Base-by-base conservation (phyloP, 2,888 invertebrate genomes). In the Carterocephalus palaemon region DNA sequence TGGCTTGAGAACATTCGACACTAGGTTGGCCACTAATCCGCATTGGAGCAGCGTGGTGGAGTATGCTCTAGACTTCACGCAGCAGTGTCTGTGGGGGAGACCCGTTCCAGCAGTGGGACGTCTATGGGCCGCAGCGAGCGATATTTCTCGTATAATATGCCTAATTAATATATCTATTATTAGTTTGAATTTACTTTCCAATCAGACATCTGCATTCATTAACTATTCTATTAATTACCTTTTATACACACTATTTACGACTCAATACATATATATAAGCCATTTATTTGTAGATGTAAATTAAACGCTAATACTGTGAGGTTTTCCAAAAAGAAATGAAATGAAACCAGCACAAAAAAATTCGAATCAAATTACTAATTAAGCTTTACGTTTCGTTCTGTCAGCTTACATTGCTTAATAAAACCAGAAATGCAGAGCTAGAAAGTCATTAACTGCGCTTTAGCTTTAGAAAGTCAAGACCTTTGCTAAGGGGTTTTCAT, bases 301-400 rank as follows among this genome's bases (percentile, higher is more conserved):
- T n/a, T 20, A 23, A 34, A 15, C n/a, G 4, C 3, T 15, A n/a
- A 20, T n/a, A 8, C 20, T 33, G 1, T 12, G 12, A 2, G 2
- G 12, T 6, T 12, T 12, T 1, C 2, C 6, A 12, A 50, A 53
- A 43, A 33, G 52, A 58, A 62, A n/a, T n/a, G n/a, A 63, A 58
- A 59, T 64, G 61, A 69, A 70, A 67, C 52, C 49, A 48, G 59
- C 60, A 55, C 56, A 62, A 66, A 62, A 72, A 74, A 67, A 63
- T 65, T 67, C 59, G 69, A 75, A 78, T 75, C 70, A 67, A 73
- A 71, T 64, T 68, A 68, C 69, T 80, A 79, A 81, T 80, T 76
- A 75, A 72, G 65, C 77, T 70, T 75, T 74, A 74, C 69, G 62
- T 62, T 63, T 67, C 60, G 57, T 56, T 64, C 62, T 64, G 67